Evolutionary conservation across 2,113 vertebrate genomes (phyloP).

Genomic region (Toxostoma redivivum): DNA sequence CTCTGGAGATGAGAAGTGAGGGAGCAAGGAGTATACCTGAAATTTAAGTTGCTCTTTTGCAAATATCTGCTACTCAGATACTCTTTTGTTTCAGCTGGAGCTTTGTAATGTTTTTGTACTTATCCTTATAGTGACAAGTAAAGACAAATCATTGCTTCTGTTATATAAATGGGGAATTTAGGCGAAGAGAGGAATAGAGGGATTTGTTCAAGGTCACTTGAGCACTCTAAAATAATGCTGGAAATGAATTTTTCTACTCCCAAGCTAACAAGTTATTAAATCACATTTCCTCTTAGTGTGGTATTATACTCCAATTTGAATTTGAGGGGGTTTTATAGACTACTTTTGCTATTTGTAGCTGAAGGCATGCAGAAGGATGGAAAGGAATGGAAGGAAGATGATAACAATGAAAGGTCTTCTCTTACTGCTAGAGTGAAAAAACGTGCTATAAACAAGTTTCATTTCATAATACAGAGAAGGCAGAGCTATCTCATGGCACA

Average conservation of each 20-base stretch:
- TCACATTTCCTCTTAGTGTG: slow-evolving; percentile 2
- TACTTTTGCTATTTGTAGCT: not conserved
- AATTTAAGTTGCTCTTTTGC: not conserved
- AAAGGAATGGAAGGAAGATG: not conserved
- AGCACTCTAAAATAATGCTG: slow-evolving; percentile 19
- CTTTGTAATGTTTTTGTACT: not conserved
- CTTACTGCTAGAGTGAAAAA: not conserved
- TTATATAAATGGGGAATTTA: slow-evolving; percentile 15
- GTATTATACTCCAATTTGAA: not conserved
- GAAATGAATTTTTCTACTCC: slow-evolving; percentile 42
- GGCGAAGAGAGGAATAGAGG: not conserved
- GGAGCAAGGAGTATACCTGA: not conserved
- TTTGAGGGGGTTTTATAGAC: not conserved
- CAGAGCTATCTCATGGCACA: not conserved
- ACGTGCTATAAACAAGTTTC: fast-evolving
- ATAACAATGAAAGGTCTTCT: not conserved
- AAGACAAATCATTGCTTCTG: not conserved
- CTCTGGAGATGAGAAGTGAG: not conserved
- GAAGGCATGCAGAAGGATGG: not conserved
- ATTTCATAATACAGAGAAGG: not conserved
- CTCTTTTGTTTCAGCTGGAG: not conserved
- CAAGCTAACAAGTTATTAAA: slow-evolving; percentile 52
- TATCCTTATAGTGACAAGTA: not conserved
- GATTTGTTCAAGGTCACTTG: slow-evolving; percentile 34
- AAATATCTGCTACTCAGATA: not conserved